These are phyloP conservation scores for Marronus borbonicus DNA, from an alignment of 2,888 invertebrate species.

Conservation along the genomic window DNA sequence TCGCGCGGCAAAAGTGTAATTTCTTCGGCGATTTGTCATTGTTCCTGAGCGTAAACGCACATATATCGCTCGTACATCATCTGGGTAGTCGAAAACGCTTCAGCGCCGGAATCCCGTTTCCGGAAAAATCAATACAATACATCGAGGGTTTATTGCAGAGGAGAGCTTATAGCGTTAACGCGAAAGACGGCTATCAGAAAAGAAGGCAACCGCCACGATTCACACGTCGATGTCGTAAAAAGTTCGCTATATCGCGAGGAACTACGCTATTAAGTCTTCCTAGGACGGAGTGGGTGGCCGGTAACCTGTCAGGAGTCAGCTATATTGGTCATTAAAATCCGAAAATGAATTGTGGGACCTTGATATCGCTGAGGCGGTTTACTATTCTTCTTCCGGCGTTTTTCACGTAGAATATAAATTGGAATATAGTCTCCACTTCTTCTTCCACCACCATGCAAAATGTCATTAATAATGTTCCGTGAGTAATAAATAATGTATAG, in stretches of 20 bases:
- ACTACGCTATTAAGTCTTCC: background rate
- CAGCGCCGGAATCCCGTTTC: background rate
- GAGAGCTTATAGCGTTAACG: background rate
- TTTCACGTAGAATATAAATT: too few species aligned
- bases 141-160: background rate
- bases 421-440: too few species aligned
- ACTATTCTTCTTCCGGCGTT: too few species aligned
- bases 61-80: constrained; percentile 2
- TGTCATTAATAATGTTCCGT: too few species aligned
- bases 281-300: background rate
- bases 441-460: too few species aligned
- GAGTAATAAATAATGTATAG: too few species aligned
- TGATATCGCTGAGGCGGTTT: too few species aligned
- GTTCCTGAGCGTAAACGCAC: background rate
- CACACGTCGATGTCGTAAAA: background rate
- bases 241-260: background rate
- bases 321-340: background rate
- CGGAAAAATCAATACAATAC: background rate
- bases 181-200: background rate
- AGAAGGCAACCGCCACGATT: background rate
- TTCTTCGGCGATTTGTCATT: background rate
- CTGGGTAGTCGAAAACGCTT: background rate
- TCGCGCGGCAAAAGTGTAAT: background rate
- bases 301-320: background rate
- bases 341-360: background rate